Conservation (phyloP, 2,888 invertebrate species). For the Oxyteleia sp. region DNA sequence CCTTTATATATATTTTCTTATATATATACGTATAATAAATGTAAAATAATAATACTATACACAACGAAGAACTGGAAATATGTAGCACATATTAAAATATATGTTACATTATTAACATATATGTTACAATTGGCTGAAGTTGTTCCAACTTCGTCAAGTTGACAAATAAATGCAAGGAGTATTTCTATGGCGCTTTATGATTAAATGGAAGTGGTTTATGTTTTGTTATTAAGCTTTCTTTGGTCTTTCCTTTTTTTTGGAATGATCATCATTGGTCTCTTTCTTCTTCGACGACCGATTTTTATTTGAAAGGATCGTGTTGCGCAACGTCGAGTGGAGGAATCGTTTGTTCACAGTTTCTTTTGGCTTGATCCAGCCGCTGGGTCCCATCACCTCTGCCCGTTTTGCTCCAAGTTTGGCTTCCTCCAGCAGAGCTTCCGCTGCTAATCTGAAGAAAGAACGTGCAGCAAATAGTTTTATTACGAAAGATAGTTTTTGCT, state of each 20-base stretch:
- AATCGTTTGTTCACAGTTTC: constrained; percentile 86
- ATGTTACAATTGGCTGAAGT: no score
- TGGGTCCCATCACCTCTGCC: constrained; percentile 86
- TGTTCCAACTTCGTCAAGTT: background rate
- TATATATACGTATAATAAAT: no score
- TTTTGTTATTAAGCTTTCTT: constrained; percentile 14
- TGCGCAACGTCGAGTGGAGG: constrained; percentile 84
- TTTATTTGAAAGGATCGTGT: constrained; percentile 84
- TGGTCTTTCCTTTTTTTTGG: constrained; percentile 31
- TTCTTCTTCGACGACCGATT: constrained; percentile 31
- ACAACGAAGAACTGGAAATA: no score
- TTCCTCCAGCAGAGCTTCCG: constrained; percentile 85
- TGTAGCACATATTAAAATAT: no score
- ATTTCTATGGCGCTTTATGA: no score
- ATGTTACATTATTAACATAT: no score
- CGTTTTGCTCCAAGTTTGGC: constrained; percentile 85
- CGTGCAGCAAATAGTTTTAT: no score
- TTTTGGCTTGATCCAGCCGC: constrained; percentile 86
- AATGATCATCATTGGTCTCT: constrained; percentile 7
- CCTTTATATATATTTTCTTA: no score
- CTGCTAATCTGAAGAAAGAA: constrained; percentile 84
- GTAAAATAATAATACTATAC: no score
- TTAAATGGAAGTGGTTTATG: no score
- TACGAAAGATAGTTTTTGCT: no score
- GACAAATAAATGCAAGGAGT: no score